These are phyloP conservation scores for Fragum fragum DNA, from an alignment of 2,888 invertebrate genomes.

Conservation along the genomic window DNA sequence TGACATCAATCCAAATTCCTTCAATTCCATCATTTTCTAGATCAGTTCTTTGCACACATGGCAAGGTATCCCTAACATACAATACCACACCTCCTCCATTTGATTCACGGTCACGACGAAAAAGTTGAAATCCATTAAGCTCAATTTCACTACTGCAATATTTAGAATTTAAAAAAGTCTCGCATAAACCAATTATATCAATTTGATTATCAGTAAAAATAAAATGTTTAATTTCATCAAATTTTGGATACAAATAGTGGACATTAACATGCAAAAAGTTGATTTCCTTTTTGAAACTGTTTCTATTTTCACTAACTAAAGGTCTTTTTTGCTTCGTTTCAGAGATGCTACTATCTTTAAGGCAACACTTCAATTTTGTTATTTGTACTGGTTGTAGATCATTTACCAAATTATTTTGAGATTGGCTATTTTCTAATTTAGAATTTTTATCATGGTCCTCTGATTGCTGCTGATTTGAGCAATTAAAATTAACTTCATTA, in stretches of 20 bases:
- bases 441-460: background rate
- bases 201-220: background rate
- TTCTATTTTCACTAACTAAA: background rate
- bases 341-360: background rate
- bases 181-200: background rate
- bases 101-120: slow-evolving; percentile 15
- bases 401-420: background rate
- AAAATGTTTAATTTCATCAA: slow-evolving; percentile 14
- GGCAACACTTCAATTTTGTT: background rate
- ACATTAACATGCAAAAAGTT: slow-evolving; percentile 14
- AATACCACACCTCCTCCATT: slow-evolving; percentile 18
- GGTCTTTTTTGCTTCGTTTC: too few relatives aligned
- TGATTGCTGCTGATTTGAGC: too few relatives aligned
- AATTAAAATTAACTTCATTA: too few relatives aligned
- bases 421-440: background rate
- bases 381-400: background rate
- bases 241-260: slow-evolving; percentile 20
- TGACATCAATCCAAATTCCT: slow-evolving; percentile 20
- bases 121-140: background rate
- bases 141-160: background rate
- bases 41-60: background rate
- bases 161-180: background rate
- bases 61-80: background rate
- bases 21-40: background rate
- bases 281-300: too few relatives aligned